These are phyloP conservation scores for Lamellibrachia luymesi DNA, from an alignment of 1,140 invertebrate species.

Conservation along the genomic window DNA sequence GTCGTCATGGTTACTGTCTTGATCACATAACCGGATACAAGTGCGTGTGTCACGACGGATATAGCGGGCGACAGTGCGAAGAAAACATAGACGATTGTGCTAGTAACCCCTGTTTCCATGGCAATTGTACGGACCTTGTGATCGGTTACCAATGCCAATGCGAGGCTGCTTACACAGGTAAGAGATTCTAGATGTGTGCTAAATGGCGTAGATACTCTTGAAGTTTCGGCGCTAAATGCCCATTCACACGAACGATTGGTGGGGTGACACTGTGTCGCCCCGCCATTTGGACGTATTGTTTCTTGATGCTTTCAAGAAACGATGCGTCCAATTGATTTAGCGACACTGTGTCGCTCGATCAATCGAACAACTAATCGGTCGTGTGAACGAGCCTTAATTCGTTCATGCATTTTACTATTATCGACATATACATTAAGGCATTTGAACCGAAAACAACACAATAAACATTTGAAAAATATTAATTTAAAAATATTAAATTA, in stretches of 20 bases:
- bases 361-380: too few relatives aligned
- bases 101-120: slow-evolving; percentile 30
- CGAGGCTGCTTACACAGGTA: slow-evolving; percentile 86
- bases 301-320: too few relatives aligned
- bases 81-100: slow-evolving; percentile 29
- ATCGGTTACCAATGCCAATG: slow-evolving; percentile 84
- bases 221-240: background rate
- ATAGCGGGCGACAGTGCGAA: slow-evolving; percentile 28
- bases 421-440: background rate
- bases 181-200: slow-evolving; percentile 20
- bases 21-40: slow-evolving; percentile 13
- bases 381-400: background rate
- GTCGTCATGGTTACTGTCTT: slow-evolving; percentile 30
- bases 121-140: slow-evolving; percentile 29
- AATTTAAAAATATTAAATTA: background rate
- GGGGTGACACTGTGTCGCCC: too few relatives aligned
- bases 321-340: too few relatives aligned
- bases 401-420: background rate
- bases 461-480: background rate
- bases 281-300: background rate
- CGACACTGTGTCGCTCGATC: too few relatives aligned
- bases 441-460: background rate
- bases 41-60: slow-evolving; percentile 20
- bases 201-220: slow-evolving; percentile 5
- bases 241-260: too few relatives aligned